These are phyloP conservation scores for Hemibagrus guttatus DNA, from an alignment of 2,797 vertebrate genomes.

Conservation along the genomic window DNA sequence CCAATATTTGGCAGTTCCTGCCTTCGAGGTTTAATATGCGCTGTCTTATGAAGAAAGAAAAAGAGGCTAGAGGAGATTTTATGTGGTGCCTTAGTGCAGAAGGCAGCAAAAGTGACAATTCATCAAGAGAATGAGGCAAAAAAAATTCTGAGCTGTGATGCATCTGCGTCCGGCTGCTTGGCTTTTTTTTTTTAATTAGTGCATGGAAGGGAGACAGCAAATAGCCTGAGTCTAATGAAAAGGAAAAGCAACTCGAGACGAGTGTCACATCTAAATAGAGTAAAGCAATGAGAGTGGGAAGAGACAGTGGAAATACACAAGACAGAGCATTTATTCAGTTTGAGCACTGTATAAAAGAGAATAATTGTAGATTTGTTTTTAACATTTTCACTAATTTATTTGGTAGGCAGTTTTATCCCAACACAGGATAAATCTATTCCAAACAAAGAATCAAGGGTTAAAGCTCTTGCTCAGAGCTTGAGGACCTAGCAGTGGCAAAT, in stretches of 20 bases:
- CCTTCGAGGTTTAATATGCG: constrained; percentile 75
- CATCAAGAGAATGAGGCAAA: constrained; percentile 13
- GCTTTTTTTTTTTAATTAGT: constrained; percentile 60
- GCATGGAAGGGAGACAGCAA: constrained; percentile 59
- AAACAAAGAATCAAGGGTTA: neutral
- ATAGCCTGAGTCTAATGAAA: constrained; percentile 65
- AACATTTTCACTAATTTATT: neutral
- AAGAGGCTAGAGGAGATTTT: constrained; percentile 20
- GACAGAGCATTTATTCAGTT: neutral
- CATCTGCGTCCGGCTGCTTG: constrained; percentile 54
- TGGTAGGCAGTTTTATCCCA: neutral
- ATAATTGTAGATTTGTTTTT: neutral
- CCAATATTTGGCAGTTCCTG: constrained; percentile 60
- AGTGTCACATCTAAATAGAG: constrained; percentile 63
- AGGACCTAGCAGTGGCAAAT: neutral
- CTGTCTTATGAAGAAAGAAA: constrained; percentile 68
- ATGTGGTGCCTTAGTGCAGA: constrained; percentile 13
- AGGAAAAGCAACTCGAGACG: constrained; percentile 25
- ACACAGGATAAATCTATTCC: neutral
- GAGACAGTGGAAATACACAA: neutral
- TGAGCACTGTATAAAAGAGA: neutral
- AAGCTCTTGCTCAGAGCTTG: neutral
- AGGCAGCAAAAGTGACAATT: constrained; percentile 9
- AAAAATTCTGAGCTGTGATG: constrained; percentile 30
- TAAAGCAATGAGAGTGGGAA: constrained; percentile 29